Conservation (phyloP, 1,140 invertebrate genomes). For the Papilio aristodemus region DNA sequence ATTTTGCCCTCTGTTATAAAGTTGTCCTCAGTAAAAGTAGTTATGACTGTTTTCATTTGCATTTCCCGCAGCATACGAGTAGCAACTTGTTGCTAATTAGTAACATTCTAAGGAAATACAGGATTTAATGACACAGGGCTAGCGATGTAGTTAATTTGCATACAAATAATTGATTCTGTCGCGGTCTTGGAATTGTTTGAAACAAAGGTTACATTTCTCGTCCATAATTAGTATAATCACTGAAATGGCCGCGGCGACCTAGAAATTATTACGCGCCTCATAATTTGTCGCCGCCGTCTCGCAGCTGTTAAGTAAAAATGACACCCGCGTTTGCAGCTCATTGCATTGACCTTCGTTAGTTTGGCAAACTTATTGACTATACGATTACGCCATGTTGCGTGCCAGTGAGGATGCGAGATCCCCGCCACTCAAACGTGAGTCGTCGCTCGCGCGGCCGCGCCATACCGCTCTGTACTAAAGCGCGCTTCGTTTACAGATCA, state of each 20-base stretch:
- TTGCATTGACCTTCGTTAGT: conserved; percentile 75
- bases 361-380: conserved; percentile 76
- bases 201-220: conserved; percentile 10
- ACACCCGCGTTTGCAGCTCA: conserved; percentile 66
- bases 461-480: conserved; percentile 42
- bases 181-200: conserved; percentile 10
- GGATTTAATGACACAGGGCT: neutral
- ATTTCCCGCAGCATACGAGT: neutral
- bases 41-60: no score
- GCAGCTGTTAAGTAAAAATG: conserved; percentile 61
- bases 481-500: conserved; percentile 67
- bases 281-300: conserved; percentile 58
- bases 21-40: no score
- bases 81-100: neutral
- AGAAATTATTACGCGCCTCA: conserved; percentile 64
- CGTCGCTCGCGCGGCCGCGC: conserved; percentile 55
- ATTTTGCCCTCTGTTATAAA: no score
- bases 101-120: neutral
- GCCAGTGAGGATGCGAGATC: conserved; percentile 51
- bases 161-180: neutral
- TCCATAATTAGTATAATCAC: conserved; percentile 11
- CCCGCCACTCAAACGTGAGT: conserved; percentile 45
- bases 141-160: neutral
- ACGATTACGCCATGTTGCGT: conserved; percentile 69
- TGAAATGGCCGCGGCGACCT: conserved; percentile 48